phyloP scores from a whole-genome alignment of 2,113 vertebrate genomes.

The Meleagris gallopavo region DNA sequence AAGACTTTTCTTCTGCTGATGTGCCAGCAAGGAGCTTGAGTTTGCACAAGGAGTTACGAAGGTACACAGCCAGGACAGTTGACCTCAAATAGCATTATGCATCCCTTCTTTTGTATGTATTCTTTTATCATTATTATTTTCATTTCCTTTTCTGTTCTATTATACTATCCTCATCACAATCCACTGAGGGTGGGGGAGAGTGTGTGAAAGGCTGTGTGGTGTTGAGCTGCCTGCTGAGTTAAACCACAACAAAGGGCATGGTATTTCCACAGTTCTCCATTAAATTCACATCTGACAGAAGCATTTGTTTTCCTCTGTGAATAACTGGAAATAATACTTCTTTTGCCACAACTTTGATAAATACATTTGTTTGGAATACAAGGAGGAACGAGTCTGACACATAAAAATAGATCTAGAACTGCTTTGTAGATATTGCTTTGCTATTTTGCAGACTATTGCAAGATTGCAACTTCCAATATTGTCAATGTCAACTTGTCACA shows the following conservation, averaged over 20 bases:
- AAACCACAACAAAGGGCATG: background rate
- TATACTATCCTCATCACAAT: background rate
- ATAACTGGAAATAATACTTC: background rate
- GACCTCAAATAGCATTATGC: background rate
- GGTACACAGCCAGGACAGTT: background rate
- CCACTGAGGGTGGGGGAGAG: background rate
- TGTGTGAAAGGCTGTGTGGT: background rate
- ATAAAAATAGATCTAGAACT: background rate
- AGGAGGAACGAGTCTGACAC: background rate
- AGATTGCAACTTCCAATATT: constrained; percentile 4
- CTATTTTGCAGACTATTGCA: background rate
- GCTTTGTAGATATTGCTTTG: background rate
- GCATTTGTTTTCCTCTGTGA: background rate
- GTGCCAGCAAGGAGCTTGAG: background rate
- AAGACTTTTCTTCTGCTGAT: background rate
- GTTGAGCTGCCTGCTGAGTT: background rate
- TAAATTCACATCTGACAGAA: background rate
- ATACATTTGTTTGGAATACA: background rate
- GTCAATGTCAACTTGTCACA: background rate
- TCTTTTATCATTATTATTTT: background rate
- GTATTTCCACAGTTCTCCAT: background rate
- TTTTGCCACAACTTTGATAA: background rate
- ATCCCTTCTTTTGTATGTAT: background rate
- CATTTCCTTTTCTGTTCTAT: background rate
- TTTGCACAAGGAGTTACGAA: background rate